Base-by-base conservation (phyloP, 2,888 invertebrate species). In the Ophonus ardosiacus region DNA sequence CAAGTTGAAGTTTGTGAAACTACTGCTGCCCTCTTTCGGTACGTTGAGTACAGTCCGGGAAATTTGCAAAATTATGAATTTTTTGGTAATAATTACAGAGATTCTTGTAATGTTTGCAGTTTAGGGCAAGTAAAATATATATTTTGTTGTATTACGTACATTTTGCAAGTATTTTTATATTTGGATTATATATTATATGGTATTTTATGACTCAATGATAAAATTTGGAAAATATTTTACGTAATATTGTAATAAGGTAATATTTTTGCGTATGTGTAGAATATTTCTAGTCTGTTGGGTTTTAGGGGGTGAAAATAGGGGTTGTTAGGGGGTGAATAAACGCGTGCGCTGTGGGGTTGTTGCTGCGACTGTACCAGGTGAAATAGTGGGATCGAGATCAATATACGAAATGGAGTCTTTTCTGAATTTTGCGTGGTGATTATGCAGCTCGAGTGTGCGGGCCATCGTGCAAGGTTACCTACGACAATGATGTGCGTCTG, bases 381-480 rank as follows among this genome's bases (percentile, higher is more conserved):
- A 88, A 88, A 88, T 88, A 88, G 88, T 88, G 88, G 87, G 87
- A 88, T 88, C 87, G 87, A 87, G 88, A 88, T 88, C 88, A 88
- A 88, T 88, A 88, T 88, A 87, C 87, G 86, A 86, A 87, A 88
- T 87, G 88, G 88, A 87, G 88, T 88, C 84, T 78, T 78, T 74
- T 78, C 63, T 31, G 51, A 84, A 78, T 78, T 84, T 78, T 84
- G 78, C 84, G 84, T 84, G 83, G 74, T 76, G 78, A 71, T 79
- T 83, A 71, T 87, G 86, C 84, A 85, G 86, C 76, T 86, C 79
- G 85, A 82, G 81, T 61, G 82, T 83, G 83, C 68, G 85, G 78
- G 76, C 81, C 85, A 85, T 86, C 81, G 74, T 83, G 81, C 85
- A 81, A 85, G 74, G 85, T 81, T 65, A 40, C 43, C 43, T 13